Percentiles rank a stretch among this genome's conserved stretches.
Evolutionary conservation across 23 tunicate genomes (phyloP).

Genomic region (Trididemnum clinides): DNA sequence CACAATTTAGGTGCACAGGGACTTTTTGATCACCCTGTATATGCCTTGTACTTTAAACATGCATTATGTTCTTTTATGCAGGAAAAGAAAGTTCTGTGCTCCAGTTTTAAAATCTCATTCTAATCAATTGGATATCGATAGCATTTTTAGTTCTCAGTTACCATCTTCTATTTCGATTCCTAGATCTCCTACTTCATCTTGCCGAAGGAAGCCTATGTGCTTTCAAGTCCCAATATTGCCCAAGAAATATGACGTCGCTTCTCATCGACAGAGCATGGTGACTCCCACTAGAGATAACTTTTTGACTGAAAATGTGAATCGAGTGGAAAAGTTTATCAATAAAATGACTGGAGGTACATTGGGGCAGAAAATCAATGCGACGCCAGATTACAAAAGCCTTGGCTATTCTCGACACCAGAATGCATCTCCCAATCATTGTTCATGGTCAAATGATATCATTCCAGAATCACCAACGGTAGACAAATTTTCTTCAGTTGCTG

Average conservation of each 20-base stretch:
- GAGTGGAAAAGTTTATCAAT: not conserved
- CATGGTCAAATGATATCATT: not conserved
- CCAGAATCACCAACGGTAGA: not conserved
- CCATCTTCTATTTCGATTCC: not conserved
- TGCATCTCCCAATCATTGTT: not conserved
- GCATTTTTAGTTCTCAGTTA: conserved; percentile 1
- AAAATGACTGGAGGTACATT: not conserved
- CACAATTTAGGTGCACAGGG: too few relatives aligned
- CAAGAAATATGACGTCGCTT: not conserved
- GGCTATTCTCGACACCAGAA: not conserved
- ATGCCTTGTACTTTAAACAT: too few relatives aligned
- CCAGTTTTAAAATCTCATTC: not conserved
- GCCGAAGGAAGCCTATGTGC: not conserved
- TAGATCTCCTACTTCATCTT: not conserved
- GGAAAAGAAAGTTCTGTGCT: not conserved
- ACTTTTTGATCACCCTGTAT: too few relatives aligned
- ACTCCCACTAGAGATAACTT: not conserved
- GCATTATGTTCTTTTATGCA: too few relatives aligned
- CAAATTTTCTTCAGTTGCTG: not conserved
- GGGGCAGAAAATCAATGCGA: not conserved
- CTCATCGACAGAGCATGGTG: not conserved
- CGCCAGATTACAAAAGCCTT: not conserved
- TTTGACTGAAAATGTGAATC: not conserved
- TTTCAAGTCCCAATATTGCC: conserved; percentile 6
- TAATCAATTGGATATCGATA: not conserved